Percentiles rank a stretch among this genome's conserved stretches.
Evolutionary conservation across 2,797 vertebrate species (phyloP).

Genomic region (Agapornis canus): DNA sequence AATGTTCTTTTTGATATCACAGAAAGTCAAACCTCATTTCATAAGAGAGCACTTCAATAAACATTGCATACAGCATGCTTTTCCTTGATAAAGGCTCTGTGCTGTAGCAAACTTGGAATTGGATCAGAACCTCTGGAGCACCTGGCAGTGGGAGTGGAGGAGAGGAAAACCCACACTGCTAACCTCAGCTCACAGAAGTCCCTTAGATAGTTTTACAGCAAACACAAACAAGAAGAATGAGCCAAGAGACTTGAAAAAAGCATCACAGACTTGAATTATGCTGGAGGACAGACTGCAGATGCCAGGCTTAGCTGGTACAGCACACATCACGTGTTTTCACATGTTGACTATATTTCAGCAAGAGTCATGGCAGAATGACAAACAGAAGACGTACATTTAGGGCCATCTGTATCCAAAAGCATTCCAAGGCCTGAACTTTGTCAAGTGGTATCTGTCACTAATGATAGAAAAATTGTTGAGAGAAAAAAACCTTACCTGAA

Average conservation of each 20-base stretch:
- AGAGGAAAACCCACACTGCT: not conserved
- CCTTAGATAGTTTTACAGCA: conserved; percentile 11
- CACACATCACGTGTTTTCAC: not conserved
- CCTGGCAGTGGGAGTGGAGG: not conserved
- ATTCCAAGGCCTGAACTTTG: not conserved
- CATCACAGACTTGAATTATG: not conserved
- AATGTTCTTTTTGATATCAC: conserved; percentile 59
- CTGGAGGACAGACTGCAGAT: not conserved
- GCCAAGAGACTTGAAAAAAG: conserved; percentile 2
- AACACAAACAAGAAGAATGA: conserved; percentile 10
- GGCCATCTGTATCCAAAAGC: not conserved
- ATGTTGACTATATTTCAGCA: not conserved
- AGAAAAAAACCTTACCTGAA: not conserved
- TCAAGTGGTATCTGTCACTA: not conserved
- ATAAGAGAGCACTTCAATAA: not conserved
- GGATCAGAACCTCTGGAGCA: conserved; percentile 40
- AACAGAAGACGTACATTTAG: not conserved
- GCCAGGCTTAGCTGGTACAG: not conserved
- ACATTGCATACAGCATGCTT: conserved; percentile 33
- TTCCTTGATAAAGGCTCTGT: conserved; percentile 22
- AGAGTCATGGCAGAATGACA: not conserved
- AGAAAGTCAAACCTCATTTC: conserved; percentile 51
- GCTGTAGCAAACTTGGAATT: conserved; percentile 40
- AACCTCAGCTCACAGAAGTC: conserved; percentile 26
- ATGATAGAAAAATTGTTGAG: not conserved